phyloP scores from a whole-genome alignment of 2,888 invertebrate genomes.

The Deilephila elpenor region DNA sequence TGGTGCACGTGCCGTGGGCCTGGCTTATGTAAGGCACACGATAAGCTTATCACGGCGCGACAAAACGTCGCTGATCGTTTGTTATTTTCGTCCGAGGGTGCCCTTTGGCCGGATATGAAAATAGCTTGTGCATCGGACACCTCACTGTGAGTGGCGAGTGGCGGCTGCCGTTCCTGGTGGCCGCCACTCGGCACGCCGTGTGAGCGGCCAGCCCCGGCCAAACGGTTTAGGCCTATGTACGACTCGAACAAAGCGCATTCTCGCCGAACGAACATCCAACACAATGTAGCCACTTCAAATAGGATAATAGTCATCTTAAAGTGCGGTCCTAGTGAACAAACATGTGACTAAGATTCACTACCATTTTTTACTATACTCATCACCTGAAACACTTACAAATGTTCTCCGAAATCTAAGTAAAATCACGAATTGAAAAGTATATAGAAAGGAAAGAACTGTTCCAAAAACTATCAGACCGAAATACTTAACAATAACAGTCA shows the following conservation, averaged over 20 bases:
- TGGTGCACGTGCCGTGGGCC: conserved; percentile 58
- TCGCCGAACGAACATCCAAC: background rate
- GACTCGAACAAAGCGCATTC: background rate
- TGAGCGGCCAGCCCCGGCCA: conserved; percentile 36
- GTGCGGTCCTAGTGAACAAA: background rate
- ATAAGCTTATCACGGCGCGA: conserved; percentile 61
- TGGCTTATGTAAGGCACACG: conserved; percentile 65
- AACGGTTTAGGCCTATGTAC: conserved; percentile 27
- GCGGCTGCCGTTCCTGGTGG: conserved; percentile 19
- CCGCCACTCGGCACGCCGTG: conserved; percentile 21
- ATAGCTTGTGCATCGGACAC: conserved; percentile 46
- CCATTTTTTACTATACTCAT: background rate
- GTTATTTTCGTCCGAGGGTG: conserved; percentile 48
- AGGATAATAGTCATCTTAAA: background rate
- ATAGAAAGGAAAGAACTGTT: background rate
- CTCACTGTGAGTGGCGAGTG: conserved; percentile 9
- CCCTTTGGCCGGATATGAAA: conserved; percentile 60
- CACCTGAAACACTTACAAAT: background rate
- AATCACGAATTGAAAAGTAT: background rate
- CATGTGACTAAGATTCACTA: background rate
- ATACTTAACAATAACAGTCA: background rate
- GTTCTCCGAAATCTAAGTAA: background rate
- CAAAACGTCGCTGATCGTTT: conserved; percentile 38
- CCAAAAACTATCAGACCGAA: background rate
- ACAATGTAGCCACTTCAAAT: background rate